phyloP scores from a whole-genome alignment of 2,113 vertebrate species.

The Suncus etruscus region DNA sequence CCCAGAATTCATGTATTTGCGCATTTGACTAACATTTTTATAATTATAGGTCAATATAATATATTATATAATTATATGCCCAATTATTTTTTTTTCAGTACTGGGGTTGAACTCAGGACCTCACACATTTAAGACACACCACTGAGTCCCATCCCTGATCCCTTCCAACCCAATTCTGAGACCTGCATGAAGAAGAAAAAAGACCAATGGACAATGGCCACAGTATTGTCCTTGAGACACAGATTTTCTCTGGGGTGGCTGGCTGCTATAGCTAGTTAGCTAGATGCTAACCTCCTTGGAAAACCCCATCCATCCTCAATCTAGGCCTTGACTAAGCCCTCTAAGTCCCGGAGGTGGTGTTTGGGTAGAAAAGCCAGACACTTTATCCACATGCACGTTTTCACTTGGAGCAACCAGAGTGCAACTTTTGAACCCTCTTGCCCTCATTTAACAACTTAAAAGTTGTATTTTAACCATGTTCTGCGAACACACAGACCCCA shows the following conservation, averaged over 20 bases:
- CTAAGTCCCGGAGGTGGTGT: background rate
- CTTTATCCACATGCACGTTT: constrained; percentile 22
- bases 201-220: background rate
- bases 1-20: too few relatives aligned
- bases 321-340: background rate
- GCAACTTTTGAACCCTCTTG: constrained; percentile 35
- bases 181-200: background rate
- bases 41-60: background rate
- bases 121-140: too few relatives aligned
- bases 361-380: background rate
- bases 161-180: background rate
- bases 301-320: constrained; percentile 1
- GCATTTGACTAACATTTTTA: background rate
- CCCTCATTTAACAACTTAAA: constrained; percentile 33
- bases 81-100: too few relatives aligned
- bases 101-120: too few relatives aligned
- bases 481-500: background rate
- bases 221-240: background rate
- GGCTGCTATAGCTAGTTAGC: background rate
- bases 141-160: too few relatives aligned
- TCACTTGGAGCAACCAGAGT: constrained; percentile 12
- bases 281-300: constrained; percentile 36
- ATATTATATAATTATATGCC: too few relatives aligned
- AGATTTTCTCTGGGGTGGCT: background rate
- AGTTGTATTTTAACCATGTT: constrained; percentile 19